A percentile compares a stretch with the other conserved stretches of the same genome.
Conservation (phyloP, 2,888 invertebrate genomes). For the Drosophila putrida region DNA sequence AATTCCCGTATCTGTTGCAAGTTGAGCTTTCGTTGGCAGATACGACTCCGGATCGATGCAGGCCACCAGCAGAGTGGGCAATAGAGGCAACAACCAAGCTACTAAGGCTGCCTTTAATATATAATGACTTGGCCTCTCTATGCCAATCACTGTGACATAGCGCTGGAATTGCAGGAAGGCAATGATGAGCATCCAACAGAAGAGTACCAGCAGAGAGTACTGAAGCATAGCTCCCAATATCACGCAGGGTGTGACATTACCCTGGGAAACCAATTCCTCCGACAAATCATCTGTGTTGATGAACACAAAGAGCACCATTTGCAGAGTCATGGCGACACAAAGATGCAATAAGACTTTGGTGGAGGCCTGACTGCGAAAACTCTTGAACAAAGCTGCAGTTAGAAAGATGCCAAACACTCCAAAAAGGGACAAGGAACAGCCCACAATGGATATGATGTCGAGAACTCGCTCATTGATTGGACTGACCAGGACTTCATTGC, state of each 20-base stretch:
- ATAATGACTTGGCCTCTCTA: conserved; percentile 87
- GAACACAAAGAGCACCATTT: conserved; percentile 86
- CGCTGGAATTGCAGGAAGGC: conserved; percentile 89
- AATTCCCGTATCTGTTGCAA: conserved; percentile 80
- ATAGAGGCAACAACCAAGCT: conserved; percentile 88
- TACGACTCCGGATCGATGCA: conserved; percentile 86
- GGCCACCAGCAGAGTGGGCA: conserved; percentile 86
- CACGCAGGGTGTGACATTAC: conserved; percentile 85
- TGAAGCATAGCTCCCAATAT: conserved; percentile 88
- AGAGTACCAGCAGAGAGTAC: conserved; percentile 89
- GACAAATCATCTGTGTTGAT: conserved; percentile 73
- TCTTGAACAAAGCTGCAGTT: conserved; percentile 87
- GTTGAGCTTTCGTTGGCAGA: conserved; percentile 77
- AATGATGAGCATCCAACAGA: conserved; percentile 91
- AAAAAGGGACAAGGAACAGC: conserved; percentile 87
- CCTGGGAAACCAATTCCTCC: conserved; percentile 60
- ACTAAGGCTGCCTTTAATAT: conserved; percentile 88
- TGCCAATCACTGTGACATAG: conserved; percentile 89
- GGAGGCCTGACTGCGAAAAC: conserved; percentile 88
- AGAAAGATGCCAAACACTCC: conserved; percentile 87
- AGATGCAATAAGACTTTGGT: conserved; percentile 89
- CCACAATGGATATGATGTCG: conserved; percentile 88
- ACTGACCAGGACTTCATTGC: conserved; percentile 77
- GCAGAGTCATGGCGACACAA: conserved; percentile 88
- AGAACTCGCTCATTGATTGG: conserved; percentile 86